These are phyloP conservation scores for Cottus gobio DNA, from an alignment of 2,113 vertebrate species.

Conservation along the genomic window DNA sequence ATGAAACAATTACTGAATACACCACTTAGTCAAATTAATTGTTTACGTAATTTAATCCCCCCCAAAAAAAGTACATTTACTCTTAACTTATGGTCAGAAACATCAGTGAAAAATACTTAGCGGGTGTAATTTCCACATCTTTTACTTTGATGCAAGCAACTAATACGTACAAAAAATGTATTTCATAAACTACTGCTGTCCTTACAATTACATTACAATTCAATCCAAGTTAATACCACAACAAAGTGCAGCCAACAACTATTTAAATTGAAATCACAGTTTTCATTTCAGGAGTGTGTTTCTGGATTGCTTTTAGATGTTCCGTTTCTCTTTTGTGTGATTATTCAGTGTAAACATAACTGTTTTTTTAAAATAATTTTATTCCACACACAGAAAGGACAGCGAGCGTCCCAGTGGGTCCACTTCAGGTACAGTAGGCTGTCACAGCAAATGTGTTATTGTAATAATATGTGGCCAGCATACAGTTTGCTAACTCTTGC, in stretches of 20 bases:
- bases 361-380: background rate
- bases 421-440: conserved; percentile 29
- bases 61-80: no score
- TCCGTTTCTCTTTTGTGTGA: background rate
- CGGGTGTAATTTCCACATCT: no score
- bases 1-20: no score
- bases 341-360: background rate
- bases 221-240: background rate
- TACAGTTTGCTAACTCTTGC: background rate
- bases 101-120: no score
- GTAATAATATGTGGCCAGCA: background rate
- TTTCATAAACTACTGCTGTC: background rate
- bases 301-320: background rate
- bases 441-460: background rate
- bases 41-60: no score
- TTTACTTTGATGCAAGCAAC: no score
- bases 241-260: background rate
- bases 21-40: no score
- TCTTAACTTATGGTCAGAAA: no score
- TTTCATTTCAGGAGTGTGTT: background rate
- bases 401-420: background rate
- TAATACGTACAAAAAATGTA: no score
- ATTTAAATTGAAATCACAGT: background rate
- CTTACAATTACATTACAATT: background rate
- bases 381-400: conserved; percentile 13